Percentiles rank a stretch among this genome's conserved stretches.
These are phyloP conservation scores for Caenorhabditis sp. DNA, from an alignment of 2,888 invertebrate species.

Conservation along the genomic window DNA sequence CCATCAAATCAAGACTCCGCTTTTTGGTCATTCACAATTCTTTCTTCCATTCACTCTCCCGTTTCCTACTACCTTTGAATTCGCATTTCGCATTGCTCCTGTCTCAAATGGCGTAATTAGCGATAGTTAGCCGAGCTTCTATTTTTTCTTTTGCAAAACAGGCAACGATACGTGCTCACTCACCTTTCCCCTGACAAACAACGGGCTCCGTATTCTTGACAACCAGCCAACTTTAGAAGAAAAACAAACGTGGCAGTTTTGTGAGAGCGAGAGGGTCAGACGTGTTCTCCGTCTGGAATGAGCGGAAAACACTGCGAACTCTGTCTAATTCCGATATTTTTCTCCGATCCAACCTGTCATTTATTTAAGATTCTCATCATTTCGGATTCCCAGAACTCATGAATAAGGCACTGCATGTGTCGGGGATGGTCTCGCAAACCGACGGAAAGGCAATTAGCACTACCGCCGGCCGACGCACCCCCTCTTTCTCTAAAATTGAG, in stretches of 20 bases:
- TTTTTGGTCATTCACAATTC: conserved; percentile 18
- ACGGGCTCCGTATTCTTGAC: conserved; percentile 5
- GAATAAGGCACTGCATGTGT: conserved; percentile 1
- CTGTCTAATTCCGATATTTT: no score
- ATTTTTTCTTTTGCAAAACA: no score
- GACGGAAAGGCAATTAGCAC: conserved; percentile 38
- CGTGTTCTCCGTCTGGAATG: no score
- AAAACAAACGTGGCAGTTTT: no score
- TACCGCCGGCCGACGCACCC: neutral
- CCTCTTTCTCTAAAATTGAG: conserved; percentile 32
- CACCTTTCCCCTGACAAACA: neutral
- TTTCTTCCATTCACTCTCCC: neutral
- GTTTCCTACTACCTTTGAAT: neutral
- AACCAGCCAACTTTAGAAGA: no score
- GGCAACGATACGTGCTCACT: no score
- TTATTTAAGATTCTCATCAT: neutral
- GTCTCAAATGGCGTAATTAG: no score
- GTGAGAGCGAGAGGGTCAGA: no score
- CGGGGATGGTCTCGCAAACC: neutral
- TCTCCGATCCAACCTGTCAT: neutral
- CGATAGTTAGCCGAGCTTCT: no score
- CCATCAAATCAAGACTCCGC: conserved; percentile 17
- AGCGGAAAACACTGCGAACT: no score
- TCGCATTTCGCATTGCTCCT: no score
- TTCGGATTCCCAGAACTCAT: conserved; percentile 4